These are phyloP conservation scores for Protomyctophum bolini DNA, from an alignment of 2,113 vertebrate genomes.

Conservation along the genomic window DNA sequence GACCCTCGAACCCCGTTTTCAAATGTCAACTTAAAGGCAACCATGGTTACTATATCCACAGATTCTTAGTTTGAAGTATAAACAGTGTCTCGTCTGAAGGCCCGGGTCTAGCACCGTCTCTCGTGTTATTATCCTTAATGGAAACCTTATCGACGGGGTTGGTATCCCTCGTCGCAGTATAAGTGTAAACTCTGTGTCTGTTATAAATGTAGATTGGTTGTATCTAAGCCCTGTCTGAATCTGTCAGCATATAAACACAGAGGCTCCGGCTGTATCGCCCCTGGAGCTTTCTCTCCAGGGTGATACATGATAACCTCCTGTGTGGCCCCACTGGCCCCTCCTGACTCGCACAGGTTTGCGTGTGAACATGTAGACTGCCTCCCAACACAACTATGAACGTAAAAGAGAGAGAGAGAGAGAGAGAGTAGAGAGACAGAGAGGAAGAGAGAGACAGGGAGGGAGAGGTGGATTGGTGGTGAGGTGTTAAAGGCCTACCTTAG, in stretches of 20 bases:
- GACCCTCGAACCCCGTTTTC: background rate
- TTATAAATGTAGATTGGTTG: constrained; percentile 15
- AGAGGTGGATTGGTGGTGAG: constrained; percentile 1
- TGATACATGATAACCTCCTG: constrained; percentile 51
- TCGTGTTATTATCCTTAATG: constrained; percentile 17
- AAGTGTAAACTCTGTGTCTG: constrained; percentile 30
- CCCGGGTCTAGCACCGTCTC: constrained; percentile 14
- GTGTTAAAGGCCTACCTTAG: constrained; percentile 56
- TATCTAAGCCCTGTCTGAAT: constrained; percentile 36
- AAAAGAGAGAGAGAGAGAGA: constrained; percentile 50
- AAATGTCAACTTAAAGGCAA: background rate
- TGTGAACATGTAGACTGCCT: constrained; percentile 69
- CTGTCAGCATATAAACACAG: constrained; percentile 45
- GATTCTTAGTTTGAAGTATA: background rate
- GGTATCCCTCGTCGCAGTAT: constrained; percentile 15
- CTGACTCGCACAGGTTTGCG: constrained; percentile 67
- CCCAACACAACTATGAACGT: constrained; percentile 62
- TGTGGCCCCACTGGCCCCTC: constrained; percentile 11
- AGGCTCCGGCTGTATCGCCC: constrained; percentile 46
- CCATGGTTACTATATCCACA: background rate
- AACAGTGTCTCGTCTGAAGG: constrained; percentile 29
- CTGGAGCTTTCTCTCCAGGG: constrained; percentile 35
- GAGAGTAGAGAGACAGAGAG: constrained; percentile 41
- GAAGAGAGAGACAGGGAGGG: no score
- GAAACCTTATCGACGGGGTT: constrained; percentile 14